Base-by-base conservation (phyloP, 2,888 invertebrate species). In the Agrochola lychnidis region DNA sequence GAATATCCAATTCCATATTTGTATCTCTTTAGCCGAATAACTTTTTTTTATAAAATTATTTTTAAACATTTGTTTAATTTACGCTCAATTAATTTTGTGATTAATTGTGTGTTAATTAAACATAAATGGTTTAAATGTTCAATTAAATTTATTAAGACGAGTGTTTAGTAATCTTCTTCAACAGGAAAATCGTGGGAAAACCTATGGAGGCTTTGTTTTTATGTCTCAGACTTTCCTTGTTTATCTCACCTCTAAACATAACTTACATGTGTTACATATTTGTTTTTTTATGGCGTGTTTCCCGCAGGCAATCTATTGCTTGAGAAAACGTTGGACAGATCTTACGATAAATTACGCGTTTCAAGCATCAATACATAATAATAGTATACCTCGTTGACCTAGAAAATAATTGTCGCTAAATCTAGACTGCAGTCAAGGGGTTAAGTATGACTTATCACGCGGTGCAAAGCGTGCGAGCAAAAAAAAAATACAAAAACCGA, bases 101-200 rank as follows among this genome's bases (percentile, higher is more conserved):
- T 70, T 48, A 30, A 62, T 63, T 45, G 10, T 45, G 42, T 74
- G 36, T 59, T 4, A 51, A 36, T 45, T 36, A 22, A 53, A 66
- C 5, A 48, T 42, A n/a, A 64, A 69, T n/a, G 9, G 36, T n/a
- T 59, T 53, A 69, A 68, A 25, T 40, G n/a, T 9, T 69, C 22
- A 66, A 62, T 70, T 70, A 45, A 25, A 70, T 25, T 61, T 14
- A 64, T n/a, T 45, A 57, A 62, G 10, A 4, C 22, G 22, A 36
- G 30, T 82, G 22, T 67, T 45, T 59, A 7, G n/a, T 68, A 63
- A 77, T 68, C 2, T 48, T 64, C 2, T 56, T 30, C 3, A 68
- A 64, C 59, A 83, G 79, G 81, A 83, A 79, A 81, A 66, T 66
- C n/a, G 56, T 67, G 5, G 45, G 9, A 63, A 36, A n/a, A 36